phyloP scores from a whole-genome alignment of 2,888 invertebrate genomes.

The Polydrusus pterygomalis region DNA sequence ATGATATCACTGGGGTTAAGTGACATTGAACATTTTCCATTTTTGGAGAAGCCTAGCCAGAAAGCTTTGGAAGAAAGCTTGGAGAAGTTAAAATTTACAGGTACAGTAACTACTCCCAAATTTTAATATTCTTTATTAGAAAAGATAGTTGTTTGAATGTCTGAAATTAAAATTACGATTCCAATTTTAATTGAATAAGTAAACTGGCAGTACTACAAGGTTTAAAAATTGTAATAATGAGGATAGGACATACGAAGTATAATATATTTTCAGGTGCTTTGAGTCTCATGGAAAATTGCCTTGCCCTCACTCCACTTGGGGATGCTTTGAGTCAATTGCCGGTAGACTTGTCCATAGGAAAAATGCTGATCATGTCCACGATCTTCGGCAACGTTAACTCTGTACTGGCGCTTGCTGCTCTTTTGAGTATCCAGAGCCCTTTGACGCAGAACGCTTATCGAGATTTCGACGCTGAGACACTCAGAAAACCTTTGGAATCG shows the following conservation, averaged over 20 bases:
- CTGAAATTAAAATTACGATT: too few species aligned
- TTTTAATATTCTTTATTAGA: too few species aligned
- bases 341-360: slow-evolving; percentile 95
- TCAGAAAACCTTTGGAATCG: slow-evolving; percentile 88
- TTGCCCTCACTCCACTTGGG: slow-evolving; percentile 86
- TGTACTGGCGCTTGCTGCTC: slow-evolving; percentile 91
- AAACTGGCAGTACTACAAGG: too few species aligned
- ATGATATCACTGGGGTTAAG: slow-evolving; percentile 96
- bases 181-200: too few species aligned
- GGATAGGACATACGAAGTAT: too few species aligned
- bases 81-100: slow-evolving; percentile 87
- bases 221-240: too few species aligned
- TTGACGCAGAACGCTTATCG: slow-evolving; percentile 92
- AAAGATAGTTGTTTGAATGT: too few species aligned
- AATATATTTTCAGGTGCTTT: slow-evolving; percentile 76
- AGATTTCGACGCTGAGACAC: slow-evolving; percentile 87
- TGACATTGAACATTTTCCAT: slow-evolving; percentile 94
- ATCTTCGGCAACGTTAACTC: slow-evolving; percentile 92
- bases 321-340: slow-evolving; percentile 91
- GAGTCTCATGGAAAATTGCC: slow-evolving; percentile 80
- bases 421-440: slow-evolving; percentile 94
- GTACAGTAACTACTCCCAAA: slow-evolving; percentile 9
- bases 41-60: slow-evolving; percentile 92
- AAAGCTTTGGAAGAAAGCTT: slow-evolving; percentile 92
- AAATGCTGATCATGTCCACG: slow-evolving; percentile 94